These are phyloP conservation scores for Chelmon rostratus DNA, from an alignment of 2,797 vertebrate species.

Conservation along the genomic window DNA sequence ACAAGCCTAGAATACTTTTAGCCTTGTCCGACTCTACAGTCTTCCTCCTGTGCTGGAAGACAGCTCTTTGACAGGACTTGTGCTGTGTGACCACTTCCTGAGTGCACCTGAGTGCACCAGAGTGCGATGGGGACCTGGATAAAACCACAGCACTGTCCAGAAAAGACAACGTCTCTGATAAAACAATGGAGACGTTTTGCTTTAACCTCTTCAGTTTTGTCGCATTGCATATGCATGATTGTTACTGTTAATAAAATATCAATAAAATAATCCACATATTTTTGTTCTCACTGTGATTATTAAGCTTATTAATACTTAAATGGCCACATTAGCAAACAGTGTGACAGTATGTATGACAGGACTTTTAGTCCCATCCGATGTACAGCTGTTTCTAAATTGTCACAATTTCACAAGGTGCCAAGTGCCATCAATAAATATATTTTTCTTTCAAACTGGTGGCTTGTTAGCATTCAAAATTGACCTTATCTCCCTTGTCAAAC, in stretches of 20 bases:
- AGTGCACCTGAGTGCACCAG: background rate
- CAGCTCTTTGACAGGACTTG: constrained; percentile 10
- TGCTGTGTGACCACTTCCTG: constrained; percentile 20
- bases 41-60: background rate
- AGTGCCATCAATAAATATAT: background rate
- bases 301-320: background rate
- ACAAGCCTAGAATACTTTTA: background rate
- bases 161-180: background rate
- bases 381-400: background rate
- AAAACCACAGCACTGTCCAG: background rate
- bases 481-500: constrained; percentile 37
- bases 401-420: background rate
- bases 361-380: background rate
- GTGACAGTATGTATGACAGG: too few species aligned
- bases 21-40: background rate
- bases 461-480: constrained; percentile 12
- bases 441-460: background rate
- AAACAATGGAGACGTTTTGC: background rate
- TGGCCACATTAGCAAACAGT: background rate
- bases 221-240: background rate
- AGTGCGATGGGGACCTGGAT: background rate
- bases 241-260: background rate
- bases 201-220: background rate
- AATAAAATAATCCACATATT: too few species aligned
- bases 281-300: background rate